These are phyloP conservation scores for Aptenodytes patagonicus DNA, from an alignment of 2,113 vertebrate genomes.

Conservation along the genomic window DNA sequence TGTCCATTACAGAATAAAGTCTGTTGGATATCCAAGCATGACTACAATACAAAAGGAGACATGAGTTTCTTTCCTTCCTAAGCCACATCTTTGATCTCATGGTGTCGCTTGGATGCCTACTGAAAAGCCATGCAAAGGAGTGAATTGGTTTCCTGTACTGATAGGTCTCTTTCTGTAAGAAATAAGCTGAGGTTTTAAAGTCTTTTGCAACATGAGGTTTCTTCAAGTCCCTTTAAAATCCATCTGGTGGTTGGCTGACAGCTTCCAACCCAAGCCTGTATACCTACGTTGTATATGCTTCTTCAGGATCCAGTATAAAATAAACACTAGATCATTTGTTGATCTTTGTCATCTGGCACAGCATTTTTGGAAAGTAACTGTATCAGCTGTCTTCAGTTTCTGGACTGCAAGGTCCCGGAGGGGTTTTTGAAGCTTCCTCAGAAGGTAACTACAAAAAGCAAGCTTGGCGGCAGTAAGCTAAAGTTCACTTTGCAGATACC, in stretches of 20 bases:
- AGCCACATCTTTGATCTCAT: constrained; percentile 1
- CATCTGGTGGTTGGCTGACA: background rate
- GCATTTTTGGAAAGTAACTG: background rate
- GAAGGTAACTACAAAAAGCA: background rate
- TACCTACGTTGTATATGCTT: background rate
- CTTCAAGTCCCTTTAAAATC: background rate
- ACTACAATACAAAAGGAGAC: background rate
- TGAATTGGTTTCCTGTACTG: background rate
- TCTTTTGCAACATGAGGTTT: background rate
- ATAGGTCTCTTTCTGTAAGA: background rate
- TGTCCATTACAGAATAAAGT: background rate
- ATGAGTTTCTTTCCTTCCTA: constrained; percentile 3
- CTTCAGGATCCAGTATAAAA: background rate
- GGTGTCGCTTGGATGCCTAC: background rate
- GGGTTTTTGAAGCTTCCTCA: background rate
- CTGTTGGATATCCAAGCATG: constrained; percentile 18
- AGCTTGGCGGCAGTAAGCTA: background rate
- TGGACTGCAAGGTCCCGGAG: background rate
- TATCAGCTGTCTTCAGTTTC: background rate
- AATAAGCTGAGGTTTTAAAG: background rate
- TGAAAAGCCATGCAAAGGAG: background rate
- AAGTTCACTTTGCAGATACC: background rate
- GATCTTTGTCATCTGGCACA: background rate
- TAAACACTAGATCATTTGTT: background rate
- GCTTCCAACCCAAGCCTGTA: background rate